Evolutionary conservation across 1,140 invertebrate species (phyloP).

Genomic region (Battus philenor): DNA sequence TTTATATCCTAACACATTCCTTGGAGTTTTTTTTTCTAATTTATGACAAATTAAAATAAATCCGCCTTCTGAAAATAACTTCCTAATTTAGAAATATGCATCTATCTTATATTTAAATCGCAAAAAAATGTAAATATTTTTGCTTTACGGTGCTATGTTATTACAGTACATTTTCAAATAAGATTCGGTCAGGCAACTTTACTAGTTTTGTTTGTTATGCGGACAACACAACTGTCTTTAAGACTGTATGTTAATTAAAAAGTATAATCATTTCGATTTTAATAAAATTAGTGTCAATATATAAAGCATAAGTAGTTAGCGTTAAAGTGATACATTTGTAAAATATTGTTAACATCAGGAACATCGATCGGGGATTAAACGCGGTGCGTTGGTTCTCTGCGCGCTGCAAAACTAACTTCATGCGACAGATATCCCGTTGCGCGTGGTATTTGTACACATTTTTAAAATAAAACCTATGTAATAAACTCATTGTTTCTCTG

Average conservation of each 20-base stretch:
- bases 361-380: background rate
- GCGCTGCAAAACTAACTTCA: constrained; percentile 30
- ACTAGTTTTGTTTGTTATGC: constrained; percentile 3
- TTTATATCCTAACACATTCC: constrained; percentile 11
- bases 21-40: background rate
- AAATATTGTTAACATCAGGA: constrained; percentile 3
- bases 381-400: background rate
- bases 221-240: constrained; percentile 8
- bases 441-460: constrained; percentile 68
- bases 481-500: constrained; percentile 27
- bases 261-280: constrained; percentile 8
- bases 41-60: background rate
- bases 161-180: background rate
- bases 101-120: too few species aligned
- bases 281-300: constrained; percentile 10
- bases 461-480: constrained; percentile 58
- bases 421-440: too few species aligned
- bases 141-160: constrained; percentile 11
- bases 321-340: background rate
- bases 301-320: constrained; percentile 7
- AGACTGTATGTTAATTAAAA: constrained; percentile 13
- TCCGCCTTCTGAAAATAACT: constrained; percentile 7
- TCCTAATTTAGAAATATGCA: background rate
- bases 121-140: too few species aligned
- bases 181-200: constrained; percentile 4